Evolutionary conservation across 2,888 invertebrate species (phyloP).

Genomic region (Ennomos erosarius): DNA sequence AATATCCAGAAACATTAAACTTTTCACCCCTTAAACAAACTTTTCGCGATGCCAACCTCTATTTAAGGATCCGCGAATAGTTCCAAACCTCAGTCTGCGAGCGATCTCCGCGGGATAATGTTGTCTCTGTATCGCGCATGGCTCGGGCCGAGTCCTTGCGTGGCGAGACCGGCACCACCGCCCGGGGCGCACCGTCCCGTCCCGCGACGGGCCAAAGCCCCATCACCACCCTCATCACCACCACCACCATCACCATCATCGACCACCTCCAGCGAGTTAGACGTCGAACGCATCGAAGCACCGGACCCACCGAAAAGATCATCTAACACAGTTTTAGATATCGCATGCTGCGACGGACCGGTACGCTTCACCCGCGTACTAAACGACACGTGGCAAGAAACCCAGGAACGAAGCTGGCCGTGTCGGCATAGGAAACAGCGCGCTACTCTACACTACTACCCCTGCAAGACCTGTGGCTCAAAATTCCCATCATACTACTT

Average conservation of each 20-base stretch:
- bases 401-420: slow-evolving; percentile 89
- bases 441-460: slow-evolving; percentile 95
- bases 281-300: slow-evolving; percentile 73
- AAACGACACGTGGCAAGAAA: slow-evolving; percentile 90
- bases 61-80: slow-evolving; percentile 51
- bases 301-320: slow-evolving; percentile 55
- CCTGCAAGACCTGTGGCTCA: slow-evolving; percentile 96
- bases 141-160: slow-evolving; percentile 79
- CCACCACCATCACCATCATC: slow-evolving; percentile 73
- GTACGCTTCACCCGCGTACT: slow-evolving; percentile 93
- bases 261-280: slow-evolving; percentile 74
- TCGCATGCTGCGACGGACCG: slow-evolving; percentile 97
- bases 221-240: slow-evolving; percentile 64
- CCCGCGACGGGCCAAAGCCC: slow-evolving; percentile 67
- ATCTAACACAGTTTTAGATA: slow-evolving; percentile 88
- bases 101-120: slow-evolving; percentile 60
- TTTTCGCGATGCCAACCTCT: slow-evolving; percentile 27
- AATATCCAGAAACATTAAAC: slow-evolving; percentile 13
- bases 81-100: slow-evolving; percentile 51
- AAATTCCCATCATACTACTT: slow-evolving; percentile 98
- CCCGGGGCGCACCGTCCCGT: slow-evolving; percentile 80
- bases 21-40: slow-evolving; percentile 25
- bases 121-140: slow-evolving; percentile 82
- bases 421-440: slow-evolving; percentile 93
- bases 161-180: slow-evolving; percentile 75